phyloP scores from a whole-genome alignment of 1,140 invertebrate genomes.

The Coenobita brevimanus region DNA sequence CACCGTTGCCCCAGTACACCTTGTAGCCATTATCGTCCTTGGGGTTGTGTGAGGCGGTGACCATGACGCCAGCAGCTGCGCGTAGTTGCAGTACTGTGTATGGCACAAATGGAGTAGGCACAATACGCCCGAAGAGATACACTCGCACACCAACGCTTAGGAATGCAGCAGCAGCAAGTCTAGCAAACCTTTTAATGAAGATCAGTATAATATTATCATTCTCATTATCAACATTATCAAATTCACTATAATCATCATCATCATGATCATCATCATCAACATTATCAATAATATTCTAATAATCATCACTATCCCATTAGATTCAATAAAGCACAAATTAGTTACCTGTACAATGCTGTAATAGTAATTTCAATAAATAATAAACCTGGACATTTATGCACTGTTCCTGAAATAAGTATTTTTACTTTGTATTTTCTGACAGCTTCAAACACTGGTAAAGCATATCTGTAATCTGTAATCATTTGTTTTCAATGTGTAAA shows the following conservation, averaged over 20 bases:
- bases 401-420: too few species aligned
- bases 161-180: conserved; percentile 90
- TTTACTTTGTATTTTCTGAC: too few species aligned
- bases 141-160: conserved; percentile 85
- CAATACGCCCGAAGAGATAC: conserved; percentile 86
- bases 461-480: too few species aligned
- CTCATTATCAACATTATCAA: not conserved
- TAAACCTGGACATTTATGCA: too few species aligned
- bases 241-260: too few species aligned
- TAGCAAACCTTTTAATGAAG: conserved; percentile 85
- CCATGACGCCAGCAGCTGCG: conserved; percentile 90
- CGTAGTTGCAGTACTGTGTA: conserved; percentile 83
- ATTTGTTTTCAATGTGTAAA: too few species aligned
- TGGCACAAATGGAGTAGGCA: conserved; percentile 95
- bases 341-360: too few species aligned
- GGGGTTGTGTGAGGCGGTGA: conserved; percentile 99
- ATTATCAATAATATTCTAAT: not conserved
- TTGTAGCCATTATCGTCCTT: conserved; percentile 99
- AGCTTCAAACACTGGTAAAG: too few species aligned
- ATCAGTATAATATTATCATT: not conserved
- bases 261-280: not conserved
- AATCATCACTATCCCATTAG: too few species aligned
- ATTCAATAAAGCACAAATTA: too few species aligned
- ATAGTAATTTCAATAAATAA: too few species aligned
- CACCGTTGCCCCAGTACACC: conserved; percentile 95